A percentile compares a stretch with the other conserved stretches of the same genome.
Evolutionary conservation across 2,797 vertebrate genomes (phyloP).

Genomic region (Schizothorax lantsangensis): DNA sequence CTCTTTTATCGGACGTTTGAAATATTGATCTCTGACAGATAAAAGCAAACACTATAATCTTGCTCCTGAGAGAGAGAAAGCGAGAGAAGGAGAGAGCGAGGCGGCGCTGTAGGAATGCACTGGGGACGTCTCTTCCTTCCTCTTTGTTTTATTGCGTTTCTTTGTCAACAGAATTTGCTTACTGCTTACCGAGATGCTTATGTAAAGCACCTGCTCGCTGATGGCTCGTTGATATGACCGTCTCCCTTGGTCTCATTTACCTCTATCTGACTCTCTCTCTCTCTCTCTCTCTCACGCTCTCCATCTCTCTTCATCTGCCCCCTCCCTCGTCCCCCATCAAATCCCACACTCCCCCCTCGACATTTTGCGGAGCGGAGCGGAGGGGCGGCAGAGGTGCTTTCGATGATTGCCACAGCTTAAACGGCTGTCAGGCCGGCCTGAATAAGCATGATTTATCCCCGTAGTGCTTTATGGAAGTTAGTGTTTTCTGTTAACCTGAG

Average conservation of each 20-base stretch:
- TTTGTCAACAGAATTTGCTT: conserved; percentile 98
- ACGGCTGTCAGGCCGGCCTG: conserved; percentile 94
- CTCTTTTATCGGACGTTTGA: conserved; percentile 99
- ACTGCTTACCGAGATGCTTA: conserved; percentile 95
- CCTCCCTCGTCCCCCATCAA: conserved; percentile 34
- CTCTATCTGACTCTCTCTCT: conserved; percentile 40
- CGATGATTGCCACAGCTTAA: conserved; percentile 95
- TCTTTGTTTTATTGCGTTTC: conserved; percentile 95
- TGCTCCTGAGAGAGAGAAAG: conserved; percentile 74
- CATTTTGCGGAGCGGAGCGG: conserved; percentile 94
- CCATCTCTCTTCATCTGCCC: conserved; percentile 65
- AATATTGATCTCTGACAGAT: conserved; percentile 99
- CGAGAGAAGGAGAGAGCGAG: conserved; percentile 54
- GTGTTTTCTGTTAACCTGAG: conserved; percentile 87
- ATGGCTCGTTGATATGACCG: conserved; percentile 90
- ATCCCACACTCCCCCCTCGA: conserved; percentile 70
- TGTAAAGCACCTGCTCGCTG: conserved; percentile 86
- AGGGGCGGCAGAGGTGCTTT: conserved; percentile 88
- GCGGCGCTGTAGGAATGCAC: conserved; percentile 80
- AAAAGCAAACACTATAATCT: conserved; percentile 99
- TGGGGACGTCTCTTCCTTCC: conserved; percentile 86
- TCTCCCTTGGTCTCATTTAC: conserved; percentile 74
- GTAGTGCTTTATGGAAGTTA: conserved; percentile 84
- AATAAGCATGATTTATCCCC: conserved; percentile 99
- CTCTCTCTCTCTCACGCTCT: conserved; percentile 58